These are phyloP conservation scores for Galaxea fascicularis DNA, from an alignment of 92 coral and sea anemone species.

Conservation along the genomic window DNA sequence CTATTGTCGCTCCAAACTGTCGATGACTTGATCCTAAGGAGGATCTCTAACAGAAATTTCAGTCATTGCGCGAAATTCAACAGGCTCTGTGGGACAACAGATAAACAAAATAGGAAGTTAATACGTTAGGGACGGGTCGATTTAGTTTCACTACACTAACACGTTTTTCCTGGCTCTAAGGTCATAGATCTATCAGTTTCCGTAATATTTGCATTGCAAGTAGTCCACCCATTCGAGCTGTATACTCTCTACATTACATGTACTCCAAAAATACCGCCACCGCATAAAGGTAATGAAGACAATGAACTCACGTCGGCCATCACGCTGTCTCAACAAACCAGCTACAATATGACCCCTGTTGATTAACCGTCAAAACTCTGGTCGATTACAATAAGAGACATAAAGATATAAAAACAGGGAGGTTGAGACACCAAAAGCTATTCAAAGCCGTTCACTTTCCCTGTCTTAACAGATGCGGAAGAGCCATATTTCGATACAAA, in stretches of 20 bases:
- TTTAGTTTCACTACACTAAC: constrained; percentile 15
- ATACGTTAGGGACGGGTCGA: constrained; percentile 18
- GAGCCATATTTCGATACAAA: constrained; percentile 1
- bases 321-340: constrained; percentile 10
- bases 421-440: not conserved
- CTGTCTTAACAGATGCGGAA: constrained; percentile 28
- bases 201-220: constrained; percentile 21
- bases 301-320: constrained; percentile 25
- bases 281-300: no score
- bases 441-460: constrained; percentile 7
- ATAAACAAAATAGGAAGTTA: constrained; percentile 15
- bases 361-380: not conserved
- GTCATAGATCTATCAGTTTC: constrained; percentile 30
- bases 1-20: constrained; percentile 19
- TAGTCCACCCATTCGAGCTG: constrained; percentile 21
- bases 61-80: constrained; percentile 4
- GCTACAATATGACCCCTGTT: constrained; percentile 26
- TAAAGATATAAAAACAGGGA: not conserved
- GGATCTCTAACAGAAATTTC: not conserved
- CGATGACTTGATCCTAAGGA: not conserved
- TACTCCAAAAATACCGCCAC: constrained; percentile 33
- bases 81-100: constrained; percentile 20
- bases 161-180: constrained; percentile 21
- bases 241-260: constrained; percentile 33
- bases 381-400: not conserved